Base-by-base conservation (phyloP, 2,113 vertebrate genomes). In the Esox niger region DNA sequence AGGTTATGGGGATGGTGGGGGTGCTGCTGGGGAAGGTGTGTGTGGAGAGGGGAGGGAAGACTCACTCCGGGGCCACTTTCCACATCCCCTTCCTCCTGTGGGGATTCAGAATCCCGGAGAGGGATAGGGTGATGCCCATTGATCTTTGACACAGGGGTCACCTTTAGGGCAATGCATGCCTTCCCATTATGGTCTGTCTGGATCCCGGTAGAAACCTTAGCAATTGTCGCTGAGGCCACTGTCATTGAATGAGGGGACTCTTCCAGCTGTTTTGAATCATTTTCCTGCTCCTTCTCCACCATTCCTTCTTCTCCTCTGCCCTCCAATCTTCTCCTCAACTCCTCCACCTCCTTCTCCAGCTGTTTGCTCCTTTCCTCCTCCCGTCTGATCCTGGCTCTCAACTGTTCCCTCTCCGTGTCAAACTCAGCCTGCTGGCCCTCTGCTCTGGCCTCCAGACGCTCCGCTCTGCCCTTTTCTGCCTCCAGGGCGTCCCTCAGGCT, bases 351-450 rank as follows among this genome's bases (percentile, higher is more conserved):
- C 20, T 92, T 94, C 73, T 93, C 94, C 2, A 98, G 91, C 10
- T 91, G 91, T 68, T 73, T 88, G 32, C 93, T 92, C 73, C 90
- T 93, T 72, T 93, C 93, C 80, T 96, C 95, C 82, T 97, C 96
- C 30, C 91, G 88, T 75, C 88, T 86, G 73, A 98, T 87, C 69
- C 91, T 93, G 21, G 90, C 93, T 78, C 90, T 91, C 83, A 97
- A 75, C 66, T 96, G 94, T 26, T 97, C 94, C 31, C 91, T 86
- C 72, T 98, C 96, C 0, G 92, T 92, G 79, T 96, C 94, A 30
- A 97, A 96, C 86, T 96, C 95, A 0, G 93, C 94, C 80, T 94
- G 73, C 81, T 96, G 94, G 79, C 91, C 92, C 79, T 96, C 95
- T 9, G 92, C 93, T 47, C 89, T 90, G 17, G 93, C 95, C 84